Evolutionary conservation across 2,797 vertebrate genomes (phyloP).

Genomic region (Coregonus ussuriensis): DNA sequence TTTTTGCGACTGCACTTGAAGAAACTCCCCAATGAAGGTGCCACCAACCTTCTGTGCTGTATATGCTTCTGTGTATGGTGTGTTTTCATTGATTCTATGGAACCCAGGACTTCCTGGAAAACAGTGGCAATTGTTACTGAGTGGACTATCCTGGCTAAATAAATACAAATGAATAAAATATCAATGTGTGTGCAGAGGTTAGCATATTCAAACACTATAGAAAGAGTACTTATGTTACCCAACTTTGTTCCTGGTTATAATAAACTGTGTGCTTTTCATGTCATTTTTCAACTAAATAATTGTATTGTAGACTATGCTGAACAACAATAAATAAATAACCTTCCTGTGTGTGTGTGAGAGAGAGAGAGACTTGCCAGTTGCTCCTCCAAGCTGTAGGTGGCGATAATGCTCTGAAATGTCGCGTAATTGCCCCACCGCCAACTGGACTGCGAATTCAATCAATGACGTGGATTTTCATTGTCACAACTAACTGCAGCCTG

Average conservation of each 20-base stretch:
- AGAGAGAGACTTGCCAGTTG: background rate
- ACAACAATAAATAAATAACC: background rate
- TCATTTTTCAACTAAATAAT: background rate
- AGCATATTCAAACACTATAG: too few relatives aligned
- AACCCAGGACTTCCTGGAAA: too few relatives aligned
- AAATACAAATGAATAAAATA: too few relatives aligned
- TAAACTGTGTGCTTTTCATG: background rate
- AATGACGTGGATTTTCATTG: slow-evolving; percentile 78
- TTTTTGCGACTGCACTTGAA: too few relatives aligned
- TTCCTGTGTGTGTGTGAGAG: background rate
- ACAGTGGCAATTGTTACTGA: too few relatives aligned
- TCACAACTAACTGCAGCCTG: slow-evolving; percentile 23
- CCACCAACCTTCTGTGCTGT: too few relatives aligned
- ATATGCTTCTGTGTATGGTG: too few relatives aligned
- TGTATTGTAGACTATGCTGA: background rate
- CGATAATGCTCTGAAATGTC: slow-evolving; percentile 23
- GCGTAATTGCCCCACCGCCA: slow-evolving; percentile 1
- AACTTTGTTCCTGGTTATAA: background rate
- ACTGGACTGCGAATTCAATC: slow-evolving; percentile 36
- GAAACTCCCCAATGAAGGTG: too few relatives aligned
- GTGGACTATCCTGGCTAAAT: too few relatives aligned
- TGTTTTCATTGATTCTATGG: too few relatives aligned
- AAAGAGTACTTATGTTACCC: background rate
- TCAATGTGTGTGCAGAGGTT: too few relatives aligned
- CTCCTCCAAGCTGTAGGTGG: slow-evolving; percentile 56